A percentile compares a stretch with the other conserved stretches of the same genome.
These are phyloP conservation scores for Mormyrus proboscirostris DNA, from an alignment of 2,797 vertebrate genomes.

Conservation along the genomic window DNA sequence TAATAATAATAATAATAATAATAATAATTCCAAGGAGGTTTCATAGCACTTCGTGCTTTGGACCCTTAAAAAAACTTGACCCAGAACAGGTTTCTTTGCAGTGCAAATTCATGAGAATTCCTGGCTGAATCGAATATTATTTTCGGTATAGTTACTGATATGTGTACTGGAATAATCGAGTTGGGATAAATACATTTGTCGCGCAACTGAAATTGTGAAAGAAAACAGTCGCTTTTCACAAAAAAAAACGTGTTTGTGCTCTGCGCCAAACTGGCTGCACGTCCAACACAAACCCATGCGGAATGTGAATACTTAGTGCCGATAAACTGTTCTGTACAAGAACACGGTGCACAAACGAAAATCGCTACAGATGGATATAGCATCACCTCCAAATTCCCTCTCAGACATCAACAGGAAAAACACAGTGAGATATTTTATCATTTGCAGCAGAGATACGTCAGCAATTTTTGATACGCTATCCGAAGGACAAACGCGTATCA, in stretches of 20 bases:
- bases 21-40: too few relatives aligned
- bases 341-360: background rate
- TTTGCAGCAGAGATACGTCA: background rate
- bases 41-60: too few relatives aligned
- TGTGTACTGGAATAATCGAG: conserved; percentile 7
- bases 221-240: background rate
- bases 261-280: background rate
- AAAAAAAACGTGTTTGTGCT: background rate
- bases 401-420: background rate
- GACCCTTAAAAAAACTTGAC: background rate
- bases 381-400: background rate
- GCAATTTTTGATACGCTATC: background rate
- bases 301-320: background rate
- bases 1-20: too few relatives aligned
- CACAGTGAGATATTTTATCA: background rate
- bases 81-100: background rate
- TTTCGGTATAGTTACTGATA: conserved; percentile 8
- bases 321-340: background rate
- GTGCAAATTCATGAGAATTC: background rate
- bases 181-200: background rate
- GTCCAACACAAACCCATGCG: background rate
- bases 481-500: background rate
- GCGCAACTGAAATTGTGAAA: background rate
- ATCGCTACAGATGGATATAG: background rate
- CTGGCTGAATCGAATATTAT: background rate